phyloP scores from a whole-genome alignment of 2,113 vertebrate genomes.

The Apus apus region DNA sequence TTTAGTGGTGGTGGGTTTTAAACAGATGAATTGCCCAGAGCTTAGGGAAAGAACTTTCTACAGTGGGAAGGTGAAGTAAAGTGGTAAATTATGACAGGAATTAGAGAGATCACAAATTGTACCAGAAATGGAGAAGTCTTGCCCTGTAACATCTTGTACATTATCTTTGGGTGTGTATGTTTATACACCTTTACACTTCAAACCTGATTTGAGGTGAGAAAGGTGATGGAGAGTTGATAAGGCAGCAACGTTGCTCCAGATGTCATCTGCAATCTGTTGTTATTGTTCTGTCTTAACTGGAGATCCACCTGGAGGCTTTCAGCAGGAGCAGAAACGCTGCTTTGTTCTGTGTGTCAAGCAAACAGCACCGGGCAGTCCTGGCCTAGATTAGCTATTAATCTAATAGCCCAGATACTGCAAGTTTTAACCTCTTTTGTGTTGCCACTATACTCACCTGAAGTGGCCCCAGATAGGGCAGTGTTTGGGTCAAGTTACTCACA shows the following conservation, averaged over 20 bases:
- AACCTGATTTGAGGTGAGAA: background rate
- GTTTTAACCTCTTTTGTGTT: background rate
- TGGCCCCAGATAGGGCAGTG: background rate
- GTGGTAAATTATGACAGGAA: background rate
- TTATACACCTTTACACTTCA: slow-evolving; percentile 19
- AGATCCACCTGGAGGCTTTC: background rate
- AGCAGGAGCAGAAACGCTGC: background rate
- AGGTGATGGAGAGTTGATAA: background rate
- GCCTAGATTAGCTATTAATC: background rate
- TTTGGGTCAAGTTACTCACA: background rate
- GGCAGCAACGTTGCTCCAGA: background rate
- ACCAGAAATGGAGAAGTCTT: background rate
- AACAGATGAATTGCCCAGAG: background rate
- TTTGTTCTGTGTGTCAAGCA: background rate
- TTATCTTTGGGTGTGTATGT: background rate
- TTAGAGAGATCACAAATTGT: background rate
- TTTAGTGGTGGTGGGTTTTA: background rate
- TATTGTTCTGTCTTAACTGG: background rate
- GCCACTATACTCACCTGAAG: background rate
- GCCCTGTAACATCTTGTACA: background rate
- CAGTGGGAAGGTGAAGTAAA: background rate
- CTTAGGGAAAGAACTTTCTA: background rate
- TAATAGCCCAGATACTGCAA: background rate
- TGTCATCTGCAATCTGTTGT: slow-evolving; percentile 25
- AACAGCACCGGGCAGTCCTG: background rate